These are phyloP conservation scores for Rhopalosiphum padi DNA, from an alignment of 1,140 invertebrate genomes.

Conservation along the genomic window DNA sequence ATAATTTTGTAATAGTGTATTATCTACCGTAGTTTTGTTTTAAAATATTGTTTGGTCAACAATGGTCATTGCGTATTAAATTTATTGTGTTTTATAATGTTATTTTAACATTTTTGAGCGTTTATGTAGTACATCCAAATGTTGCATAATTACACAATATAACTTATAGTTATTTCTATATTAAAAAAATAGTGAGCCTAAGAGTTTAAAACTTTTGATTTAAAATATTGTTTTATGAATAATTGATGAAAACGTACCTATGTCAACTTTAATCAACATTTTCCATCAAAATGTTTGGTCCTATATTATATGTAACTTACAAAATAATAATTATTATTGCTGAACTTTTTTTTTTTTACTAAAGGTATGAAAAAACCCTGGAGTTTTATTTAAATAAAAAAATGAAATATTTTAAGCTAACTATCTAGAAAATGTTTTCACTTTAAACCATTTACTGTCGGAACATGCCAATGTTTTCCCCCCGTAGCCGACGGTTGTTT, in stretches of 20 bases:
- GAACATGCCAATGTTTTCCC: conserved; percentile 32
- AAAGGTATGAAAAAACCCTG: background rate
- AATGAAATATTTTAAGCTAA: conserved; percentile 15
- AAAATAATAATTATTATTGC: conserved; percentile 6
- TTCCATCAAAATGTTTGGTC: background rate
- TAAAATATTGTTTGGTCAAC: background rate
- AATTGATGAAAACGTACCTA: background rate
- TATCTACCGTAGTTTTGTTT: background rate
- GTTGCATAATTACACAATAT: background rate
- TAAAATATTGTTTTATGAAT: background rate
- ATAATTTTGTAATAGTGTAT: background rate
- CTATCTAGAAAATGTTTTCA: conserved; percentile 50
- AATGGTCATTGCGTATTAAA: background rate
- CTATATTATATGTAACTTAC: background rate
- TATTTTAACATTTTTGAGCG: too few species aligned
- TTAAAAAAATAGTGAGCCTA: background rate
- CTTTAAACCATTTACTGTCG: conserved; percentile 50
- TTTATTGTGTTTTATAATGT: too few species aligned
- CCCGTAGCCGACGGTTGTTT: conserved; percentile 12
- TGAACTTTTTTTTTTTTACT: background rate
- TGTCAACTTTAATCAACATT: background rate
- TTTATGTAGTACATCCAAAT: too few species aligned
- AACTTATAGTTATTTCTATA: background rate
- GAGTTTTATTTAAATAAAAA: background rate
- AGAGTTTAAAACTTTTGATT: background rate